Base-by-base conservation (phyloP, 2,113 vertebrate genomes). In the Oncorhynchus keta region DNA sequence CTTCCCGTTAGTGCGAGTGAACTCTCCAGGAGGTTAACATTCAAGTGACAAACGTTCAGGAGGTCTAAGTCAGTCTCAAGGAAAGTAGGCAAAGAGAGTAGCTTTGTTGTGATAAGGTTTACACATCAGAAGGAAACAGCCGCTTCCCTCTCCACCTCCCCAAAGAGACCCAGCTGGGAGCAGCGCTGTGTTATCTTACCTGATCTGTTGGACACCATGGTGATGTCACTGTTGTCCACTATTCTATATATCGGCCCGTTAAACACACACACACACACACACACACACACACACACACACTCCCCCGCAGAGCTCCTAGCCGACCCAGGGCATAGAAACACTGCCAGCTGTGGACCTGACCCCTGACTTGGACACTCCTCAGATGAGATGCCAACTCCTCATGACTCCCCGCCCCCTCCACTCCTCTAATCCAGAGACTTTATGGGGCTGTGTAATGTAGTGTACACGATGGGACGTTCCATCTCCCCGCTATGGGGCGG, bases 91-190 rank as follows among this genome's bases (percentile, higher is more conserved):
- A 86, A 80, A 64, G 68, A 32, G 74, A 62, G 76, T 30, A 7
- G 6, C 67, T 85, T 88, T 90, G 85, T 92, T 85, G 76, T 86
- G 76, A 82, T 84, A 83, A 72, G 70, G 65, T 87, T 81, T 78
- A 83, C 59, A 71, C 80, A 93, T 89, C 85, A 87, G 87, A 86
- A 92, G 92, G 92, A 92, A 92, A 85, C 91, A 92, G 91, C 81
- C 86, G 85, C 89, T 91, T 92, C 92, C 92, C 79, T 74, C 81
- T 67, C 48, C 28, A 48, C 64, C 39, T 82, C 82, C 79, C 84
- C 11, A 1, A 77, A 73, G 85, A 74, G 45, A 6, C 79, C 80
- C 76, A 74, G 70, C 74, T 83, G 80, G 70, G 81, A 81, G 70
- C 64, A 35, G 59, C 70, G 39, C 62, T 72, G 73, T 64, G 86